Base-by-base conservation (phyloP, 2,113 vertebrate genomes). In the Oxygymnocypris stewartii region DNA sequence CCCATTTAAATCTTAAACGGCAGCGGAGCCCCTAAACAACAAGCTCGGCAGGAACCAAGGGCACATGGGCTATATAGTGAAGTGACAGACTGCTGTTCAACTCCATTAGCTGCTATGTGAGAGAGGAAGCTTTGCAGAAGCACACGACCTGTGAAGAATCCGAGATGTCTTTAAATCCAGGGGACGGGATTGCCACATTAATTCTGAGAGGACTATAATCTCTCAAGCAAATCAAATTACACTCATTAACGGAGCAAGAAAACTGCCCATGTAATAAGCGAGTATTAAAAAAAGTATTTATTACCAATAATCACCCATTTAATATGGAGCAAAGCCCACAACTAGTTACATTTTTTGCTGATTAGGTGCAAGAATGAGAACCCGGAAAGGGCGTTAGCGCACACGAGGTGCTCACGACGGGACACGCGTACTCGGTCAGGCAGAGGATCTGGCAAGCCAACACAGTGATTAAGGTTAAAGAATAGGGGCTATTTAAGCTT, bases 201-300 rank as follows among this genome's bases (percentile, higher is more conserved):
- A 99, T 99, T 99, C 97, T 96, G 95, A 77, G 95, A 96, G 96
- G 97, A 97, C 96, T 95, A 96, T 96, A 97, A 98, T 98, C 97
- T 96, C 97, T 99, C 97, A 97, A 98, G 96, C 98, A 98, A 97
- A 97, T 97, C 97, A 98, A 98, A 99, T 99, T 98, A 97, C 97
- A 96, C 97, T 99, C 98, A 99, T 99, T 99, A 99, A 97, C 96
- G 94, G 96, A 94, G 95, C 93, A 96, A 95, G 94, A 97, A 98
- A 97, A 97, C 97, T 97, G 96, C 97, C 97, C 98, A 96, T 94
- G 97, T 97, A 98, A 98, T 98, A 98, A 98, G 96, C 96, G 96
- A 82, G 90, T 94, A 92, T 94, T 94, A 95, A 93, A 92, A 91
- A 92, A 95, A 94, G 94, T 98, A 98, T 97, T 98, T 97, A 98